Evolutionary conservation across 1,140 invertebrate genomes (phyloP), one percentile per base, ranked within the genome.

Genomic region (Trinorchestia longiramus): DNA sequence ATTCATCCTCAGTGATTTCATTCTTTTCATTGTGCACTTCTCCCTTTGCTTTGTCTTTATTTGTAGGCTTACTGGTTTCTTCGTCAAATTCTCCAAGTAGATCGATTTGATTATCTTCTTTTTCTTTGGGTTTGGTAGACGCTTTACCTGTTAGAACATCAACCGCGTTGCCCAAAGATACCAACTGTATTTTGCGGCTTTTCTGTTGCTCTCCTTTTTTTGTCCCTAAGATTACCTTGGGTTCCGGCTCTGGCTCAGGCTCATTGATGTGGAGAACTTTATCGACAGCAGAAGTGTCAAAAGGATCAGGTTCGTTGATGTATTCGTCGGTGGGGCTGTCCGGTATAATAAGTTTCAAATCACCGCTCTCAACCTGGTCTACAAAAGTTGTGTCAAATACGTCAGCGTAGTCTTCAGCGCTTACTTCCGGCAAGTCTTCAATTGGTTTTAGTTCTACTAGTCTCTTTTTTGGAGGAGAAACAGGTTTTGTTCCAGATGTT

Each of bases 381-480:
- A 99, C 98, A 97, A 98, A 99, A 0, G 98, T 98, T 6, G 99
- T 99, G 97, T 99, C 98, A 97, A 99, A 99, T 95, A 99, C 98
- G 97, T 99, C 98, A 96, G 98, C 98, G 95, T 98, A 98, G 91
- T 98, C 98, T 87, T 97, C 97, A 19, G 97, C 97, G 95, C 96
- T 97, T 57, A 96, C 96, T 42, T 96, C 96, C 43, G 96, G 96
- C 87, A 97, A 92, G 96, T 96, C 87, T 96, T 97, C 96, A 87
- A 97, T 96, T 95, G 97, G 96, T 19, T 97, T 97, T 43, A 97
- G 87, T 23, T 95, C 90, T 19, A 95, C 95, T 45, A 95, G 95
- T 44, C 96, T 96, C 11, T 96, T 95, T 42, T 96, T 96, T 28
- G 96, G 87, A 96, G 96, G 96, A 19, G 92, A 8, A 36, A 95